phyloP scores from a whole-genome alignment of 2,888 invertebrate genomes.

The Pollenia amentaria region DNA sequence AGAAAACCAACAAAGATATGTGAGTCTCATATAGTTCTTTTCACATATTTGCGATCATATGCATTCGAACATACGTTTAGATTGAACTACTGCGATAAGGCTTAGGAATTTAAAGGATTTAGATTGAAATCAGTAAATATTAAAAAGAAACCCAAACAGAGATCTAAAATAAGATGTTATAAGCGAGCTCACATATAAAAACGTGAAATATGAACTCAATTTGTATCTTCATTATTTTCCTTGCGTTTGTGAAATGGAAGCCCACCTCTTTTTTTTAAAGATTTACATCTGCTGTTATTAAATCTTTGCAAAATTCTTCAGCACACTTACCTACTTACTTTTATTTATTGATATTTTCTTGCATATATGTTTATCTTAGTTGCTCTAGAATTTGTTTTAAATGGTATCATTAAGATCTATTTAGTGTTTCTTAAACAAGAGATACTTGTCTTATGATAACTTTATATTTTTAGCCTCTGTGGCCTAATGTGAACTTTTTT shows the following conservation, averaged over 20 bases:
- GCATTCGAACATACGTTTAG: conserved; percentile 11
- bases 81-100: conserved; percentile 22
- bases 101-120: conserved; percentile 40
- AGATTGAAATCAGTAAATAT: conserved; percentile 66
- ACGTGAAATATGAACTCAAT: not conserved
- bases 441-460: conserved; percentile 27
- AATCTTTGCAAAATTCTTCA: conserved; percentile 11
- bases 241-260: not conserved
- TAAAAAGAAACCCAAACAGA: not conserved
- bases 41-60: not conserved
- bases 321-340: too few relatives aligned
- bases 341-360: not conserved
- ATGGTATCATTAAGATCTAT: conserved; percentile 42
- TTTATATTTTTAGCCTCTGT: conserved; percentile 9
- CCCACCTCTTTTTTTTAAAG: not conserved
- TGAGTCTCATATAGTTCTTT: not conserved
- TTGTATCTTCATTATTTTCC: too few relatives aligned
- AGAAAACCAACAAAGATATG: not conserved
- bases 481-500: conserved; percentile 56
- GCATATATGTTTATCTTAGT: not conserved
- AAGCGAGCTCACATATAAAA: not conserved
- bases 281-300: conserved; percentile 53
- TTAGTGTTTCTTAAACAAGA: not conserved
- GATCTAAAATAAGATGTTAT: not conserved
- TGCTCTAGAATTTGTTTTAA: not conserved